Evolutionary conservation across 2,797 vertebrate species (phyloP).

Genomic region (Spinus pinus): DNA sequence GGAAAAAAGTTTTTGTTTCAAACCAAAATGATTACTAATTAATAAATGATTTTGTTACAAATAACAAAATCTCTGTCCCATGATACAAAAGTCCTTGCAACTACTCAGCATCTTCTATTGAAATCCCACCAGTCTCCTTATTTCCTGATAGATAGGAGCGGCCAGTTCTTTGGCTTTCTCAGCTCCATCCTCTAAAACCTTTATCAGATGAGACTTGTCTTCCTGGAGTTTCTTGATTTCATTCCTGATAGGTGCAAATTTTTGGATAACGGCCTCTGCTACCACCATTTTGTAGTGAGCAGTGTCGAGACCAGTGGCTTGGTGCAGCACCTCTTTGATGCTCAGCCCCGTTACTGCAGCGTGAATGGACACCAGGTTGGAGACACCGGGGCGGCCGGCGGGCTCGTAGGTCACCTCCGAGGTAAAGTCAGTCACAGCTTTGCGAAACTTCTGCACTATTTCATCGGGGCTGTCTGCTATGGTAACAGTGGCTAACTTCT

Average conservation of each 20-base stretch:
- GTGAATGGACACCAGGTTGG: conserved; percentile 90
- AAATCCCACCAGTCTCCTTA: conserved; percentile 86
- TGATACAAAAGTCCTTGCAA: background rate
- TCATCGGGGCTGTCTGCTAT: conserved; percentile 89
- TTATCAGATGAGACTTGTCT: conserved; percentile 81
- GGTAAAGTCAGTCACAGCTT: conserved; percentile 92
- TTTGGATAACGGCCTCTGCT: conserved; percentile 84
- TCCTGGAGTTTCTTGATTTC: conserved; percentile 83
- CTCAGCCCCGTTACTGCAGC: conserved; percentile 76
- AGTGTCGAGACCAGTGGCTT: conserved; percentile 82
- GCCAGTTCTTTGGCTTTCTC: conserved; percentile 84
- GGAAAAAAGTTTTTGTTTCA: background rate
- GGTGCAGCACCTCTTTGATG: conserved; percentile 80
- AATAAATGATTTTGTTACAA: background rate
- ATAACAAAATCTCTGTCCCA: background rate
- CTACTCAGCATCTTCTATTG: conserved; percentile 58
- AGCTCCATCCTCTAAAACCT: conserved; percentile 79
- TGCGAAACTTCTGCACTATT: conserved; percentile 88
- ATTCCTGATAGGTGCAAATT: conserved; percentile 83
- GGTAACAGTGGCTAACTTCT: conserved; percentile 82
- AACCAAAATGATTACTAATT: background rate
- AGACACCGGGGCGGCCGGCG: conserved; percentile 81
- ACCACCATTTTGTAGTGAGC: conserved; percentile 87
- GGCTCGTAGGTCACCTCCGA: conserved; percentile 93
- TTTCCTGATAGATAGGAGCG: conserved; percentile 79